Base-by-base conservation (phyloP, 2,113 vertebrate genomes). In the Silurus meridionalis region DNA sequence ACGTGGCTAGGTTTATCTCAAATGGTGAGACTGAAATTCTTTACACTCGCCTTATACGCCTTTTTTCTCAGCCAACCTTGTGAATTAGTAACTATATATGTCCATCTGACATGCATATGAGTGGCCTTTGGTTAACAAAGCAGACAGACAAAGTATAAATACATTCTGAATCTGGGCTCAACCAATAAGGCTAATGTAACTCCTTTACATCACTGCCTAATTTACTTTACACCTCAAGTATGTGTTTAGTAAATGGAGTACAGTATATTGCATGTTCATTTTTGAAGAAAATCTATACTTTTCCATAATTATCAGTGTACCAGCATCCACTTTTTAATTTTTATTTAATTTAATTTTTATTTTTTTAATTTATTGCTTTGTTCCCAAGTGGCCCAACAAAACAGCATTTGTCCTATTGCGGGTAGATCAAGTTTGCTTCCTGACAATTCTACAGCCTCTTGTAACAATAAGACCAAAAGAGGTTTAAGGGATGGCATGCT, bases 141-240 rank as follows among this genome's bases (percentile, higher is more conserved):
- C 72, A 90, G 87, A 88, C 82, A 88, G 67, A 69, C 72, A 28
- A n/a, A 71, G 82, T 84, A 84, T 89, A 86, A 88, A 91, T 88
- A 85, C 90, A 90, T 89, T 23, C 52, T 55, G 57, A 25, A 37
- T 17, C 53, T 11, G 83, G 37, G 37, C 37, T 37, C 37, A 37
- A 37, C 37, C 37, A 37, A 90, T 91, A 88, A 88, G 23, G 28
- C 52, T 11, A 69, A 88, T 85, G 90, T 90, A 88, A 90, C 91
- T 91, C 79, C 88, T 87, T 52, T 60, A 79, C 15, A 83, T 71
- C 74, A 77, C 85, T 89, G 72, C 77, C 48, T 78, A 86, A 88
- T 75, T 90, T 81, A 64, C 74, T 53, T 69, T 66, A 74, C 75
- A 80, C 74, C 80, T 85, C 74, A 86, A 67, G 77, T 71, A 82